These are phyloP conservation scores for Carterocephalus palaemon DNA, from an alignment of 2,888 invertebrate genomes.

Conservation along the genomic window DNA sequence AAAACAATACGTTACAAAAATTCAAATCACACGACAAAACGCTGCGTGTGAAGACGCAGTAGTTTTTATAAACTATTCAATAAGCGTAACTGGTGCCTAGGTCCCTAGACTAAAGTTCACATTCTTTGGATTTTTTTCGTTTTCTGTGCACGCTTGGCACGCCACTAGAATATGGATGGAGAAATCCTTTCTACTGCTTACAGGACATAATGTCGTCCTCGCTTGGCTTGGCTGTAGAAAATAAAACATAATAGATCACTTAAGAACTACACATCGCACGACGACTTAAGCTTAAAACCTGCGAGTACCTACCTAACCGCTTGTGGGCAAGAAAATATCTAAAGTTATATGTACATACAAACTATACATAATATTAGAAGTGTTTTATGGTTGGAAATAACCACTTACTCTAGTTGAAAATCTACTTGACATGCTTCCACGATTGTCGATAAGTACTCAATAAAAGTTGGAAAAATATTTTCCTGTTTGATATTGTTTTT, in stretches of 20 bases:
- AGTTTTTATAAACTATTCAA: slow-evolving; percentile 21
- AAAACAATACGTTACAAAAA: background rate
- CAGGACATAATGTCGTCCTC: background rate
- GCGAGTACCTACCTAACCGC: too few relatives aligned
- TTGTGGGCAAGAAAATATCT: too few relatives aligned
- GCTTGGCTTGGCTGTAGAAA: too few relatives aligned
- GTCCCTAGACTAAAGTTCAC: slow-evolving; percentile 20
- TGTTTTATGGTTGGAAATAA: too few relatives aligned
- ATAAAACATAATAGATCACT: background rate
- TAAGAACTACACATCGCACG: too few relatives aligned
- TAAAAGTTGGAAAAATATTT: slow-evolving; percentile 17
- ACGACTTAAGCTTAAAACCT: too few relatives aligned
- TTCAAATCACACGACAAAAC: background rate
- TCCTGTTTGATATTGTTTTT: slow-evolving; percentile 7
- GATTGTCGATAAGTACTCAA: slow-evolving; percentile 7
- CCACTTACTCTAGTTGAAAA: background rate
- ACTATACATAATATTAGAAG: too few relatives aligned
- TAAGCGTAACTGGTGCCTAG: slow-evolving; percentile 16
- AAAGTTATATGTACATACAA: too few relatives aligned
- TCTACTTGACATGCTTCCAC: slow-evolving; percentile 17
- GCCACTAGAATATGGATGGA: slow-evolving; percentile 27
- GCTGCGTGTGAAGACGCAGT: background rate
- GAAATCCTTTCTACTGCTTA: slow-evolving; percentile 24
- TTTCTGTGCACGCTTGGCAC: slow-evolving; percentile 15
- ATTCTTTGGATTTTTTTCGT: slow-evolving; percentile 14